Evolutionary conservation across 2,797 vertebrate genomes (phyloP).

Genomic region (Pseudopleuronectes americanus): DNA sequence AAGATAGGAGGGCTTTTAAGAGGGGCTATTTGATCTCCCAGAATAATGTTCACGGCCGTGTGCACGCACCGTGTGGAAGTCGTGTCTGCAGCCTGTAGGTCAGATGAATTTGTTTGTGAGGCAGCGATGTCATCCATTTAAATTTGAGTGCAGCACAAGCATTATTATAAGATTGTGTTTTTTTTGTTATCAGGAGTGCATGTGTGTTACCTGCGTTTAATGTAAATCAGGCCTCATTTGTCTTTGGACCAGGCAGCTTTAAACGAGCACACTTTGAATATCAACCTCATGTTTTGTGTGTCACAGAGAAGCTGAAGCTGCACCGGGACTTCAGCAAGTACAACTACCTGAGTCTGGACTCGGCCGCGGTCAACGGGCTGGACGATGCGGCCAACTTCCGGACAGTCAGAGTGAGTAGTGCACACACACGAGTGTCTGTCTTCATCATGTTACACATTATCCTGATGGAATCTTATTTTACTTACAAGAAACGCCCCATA

Average conservation of each 20-base stretch:
- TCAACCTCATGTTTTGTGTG: slow-evolving; percentile 41
- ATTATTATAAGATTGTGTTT: not conserved
- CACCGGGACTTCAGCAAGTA: slow-evolving; percentile 95
- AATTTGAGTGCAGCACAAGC: not conserved
- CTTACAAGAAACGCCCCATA: not conserved
- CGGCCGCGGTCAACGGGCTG: slow-evolving; percentile 91
- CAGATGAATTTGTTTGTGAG: slow-evolving; percentile 14
- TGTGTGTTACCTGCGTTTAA: slow-evolving; percentile 15
- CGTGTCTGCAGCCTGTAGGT: slow-evolving; percentile 1
- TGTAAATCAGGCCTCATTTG: slow-evolving; percentile 24
- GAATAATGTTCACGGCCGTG: slow-evolving; percentile 44
- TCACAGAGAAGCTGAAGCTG: slow-evolving; percentile 92
- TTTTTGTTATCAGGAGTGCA: not conserved
- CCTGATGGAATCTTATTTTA: not conserved
- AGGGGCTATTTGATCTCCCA: slow-evolving; percentile 58
- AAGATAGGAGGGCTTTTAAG: slow-evolving; percentile 59
- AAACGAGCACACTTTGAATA: slow-evolving; percentile 20
- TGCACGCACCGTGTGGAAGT: slow-evolving; percentile 1
- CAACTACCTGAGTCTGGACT: slow-evolving; percentile 97
- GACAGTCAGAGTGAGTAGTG: slow-evolving; percentile 90
- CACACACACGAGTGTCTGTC: not conserved
- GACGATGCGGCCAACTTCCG: slow-evolving; percentile 95
- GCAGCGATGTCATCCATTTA: slow-evolving; percentile 1
- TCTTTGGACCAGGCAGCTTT: not conserved
- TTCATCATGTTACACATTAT: not conserved